Base-by-base conservation (phyloP, 2,797 vertebrate genomes). In the Oceanodroma leucorhoa region DNA sequence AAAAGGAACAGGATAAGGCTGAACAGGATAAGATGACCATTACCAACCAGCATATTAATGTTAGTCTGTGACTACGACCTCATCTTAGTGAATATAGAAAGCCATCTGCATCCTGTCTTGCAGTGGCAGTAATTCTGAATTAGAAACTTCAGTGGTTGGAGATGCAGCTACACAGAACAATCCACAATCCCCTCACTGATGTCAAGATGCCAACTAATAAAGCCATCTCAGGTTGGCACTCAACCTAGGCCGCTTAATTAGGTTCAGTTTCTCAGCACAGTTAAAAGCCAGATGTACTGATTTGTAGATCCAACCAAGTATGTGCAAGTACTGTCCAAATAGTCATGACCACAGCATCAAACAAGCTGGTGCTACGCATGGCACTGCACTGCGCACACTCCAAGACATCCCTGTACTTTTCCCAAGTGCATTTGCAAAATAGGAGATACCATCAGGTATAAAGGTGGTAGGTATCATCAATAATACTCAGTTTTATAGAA, bases 341-440 rank as follows among this genome's bases (percentile, higher is more conserved):
- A 65, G 9, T 21, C 34, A 34, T 0, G 10, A 32, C 26, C 50
- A n/a, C 8, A 82, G 43, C n/a, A 60, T 6, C 57, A 62, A 66
- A 32, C 22, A 50, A 51, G 30, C 17, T 29, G 27, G 6, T 48
- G 27, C 22, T 62, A 69, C 2, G 1, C 2, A 1, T 0, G 9
- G 53, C 27, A 60, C 22, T 24, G 62, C 1, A 3, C 23, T 79
- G 41, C 66, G 45, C 30, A 32, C 8, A 6, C 7, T 29, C 43
- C 66, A 65, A 40, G 36, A 20, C 6, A 43, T 3, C 5, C 23
- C 26, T 34, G 16, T 4, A 46, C 9, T 5, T 58, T 54, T 15
- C 15, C 11, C 32, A 62, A 46, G 9, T 10, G 7, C 6, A 24
- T 9, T 19, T 69, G 15, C 34, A 66, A 66, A 73, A 57, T 0